Base-by-base conservation (phyloP, 2,113 vertebrate genomes). In the Mus pahari region DNA sequence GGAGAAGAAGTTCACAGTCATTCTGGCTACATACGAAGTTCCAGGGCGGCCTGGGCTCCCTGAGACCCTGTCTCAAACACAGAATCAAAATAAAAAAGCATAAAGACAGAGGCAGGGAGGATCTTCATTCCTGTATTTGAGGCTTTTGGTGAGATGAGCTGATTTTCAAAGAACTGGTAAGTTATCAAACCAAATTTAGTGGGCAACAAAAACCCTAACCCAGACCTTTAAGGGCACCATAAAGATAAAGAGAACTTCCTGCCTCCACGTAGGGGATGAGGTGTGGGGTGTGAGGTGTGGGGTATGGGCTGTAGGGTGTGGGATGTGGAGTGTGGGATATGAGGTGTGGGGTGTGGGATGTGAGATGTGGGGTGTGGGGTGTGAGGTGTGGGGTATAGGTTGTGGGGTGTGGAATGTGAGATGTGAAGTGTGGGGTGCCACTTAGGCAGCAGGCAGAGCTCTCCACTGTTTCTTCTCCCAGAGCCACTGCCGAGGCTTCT, bases 101-200 rank as follows among this genome's bases (percentile, higher is more conserved):
- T 60, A 33, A n/a, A 84, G 22, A 71, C 1, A 36, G 36, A 81
- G 12, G 26, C 36, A 73, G 48, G 45, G 28, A 50, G 53, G 39
- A 42, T 77, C 16, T 26, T 10, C 13, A 24, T 5, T 81, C 20
- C 39, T 4, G 6, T 55, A 81, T 89, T 79, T 86, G n/a, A 95
- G 39, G 60, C 75, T 86, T 95, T 86, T 92, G n/a, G 82, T 90
- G 74, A 94, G 91, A 83, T 60, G n/a, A n/a, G 22, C 50, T 90
- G 64, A 55, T 77, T 86, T 79, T 97, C 36, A 88, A 92, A 95
- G n/a, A 84, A 84, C 11, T 50, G 11, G 9, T 60, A 90, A 92
- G 9, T 84, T 62, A 78, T 14, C 66, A 86, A 62, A 93, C 87
- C 64, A 26, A 91, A 82, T 36, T 89, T 73, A 81, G 36, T 13